phyloP scores from a whole-genome alignment of 2,888 invertebrate species.

The Neoitamus cyanurus region DNA sequence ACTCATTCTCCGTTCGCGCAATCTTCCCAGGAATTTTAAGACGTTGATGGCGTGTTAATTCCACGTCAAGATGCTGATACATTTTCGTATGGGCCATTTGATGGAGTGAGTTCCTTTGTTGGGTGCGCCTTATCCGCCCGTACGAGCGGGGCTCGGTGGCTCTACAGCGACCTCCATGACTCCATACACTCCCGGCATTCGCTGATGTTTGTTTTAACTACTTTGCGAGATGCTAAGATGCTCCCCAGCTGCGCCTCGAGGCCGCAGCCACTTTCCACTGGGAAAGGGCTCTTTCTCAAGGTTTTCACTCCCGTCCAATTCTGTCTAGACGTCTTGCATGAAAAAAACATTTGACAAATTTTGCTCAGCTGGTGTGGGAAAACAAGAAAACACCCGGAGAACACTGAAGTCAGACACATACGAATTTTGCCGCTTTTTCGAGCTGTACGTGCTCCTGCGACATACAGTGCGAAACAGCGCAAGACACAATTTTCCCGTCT shows the following conservation, averaged over 20 bases:
- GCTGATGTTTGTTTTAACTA: constrained; percentile 14
- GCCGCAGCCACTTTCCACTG: not conserved
- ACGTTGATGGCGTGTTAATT: constrained; percentile 27
- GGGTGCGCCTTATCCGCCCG: not conserved
- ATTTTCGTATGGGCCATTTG: constrained; percentile 25
- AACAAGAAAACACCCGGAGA: not conserved
- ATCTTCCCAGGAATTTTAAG: not conserved
- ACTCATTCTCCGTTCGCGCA: not conserved
- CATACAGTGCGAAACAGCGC: not conserved
- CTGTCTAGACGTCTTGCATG: constrained; percentile 32
- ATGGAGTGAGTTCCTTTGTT: not conserved
- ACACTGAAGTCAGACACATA: not conserved
- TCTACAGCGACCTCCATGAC: not conserved
- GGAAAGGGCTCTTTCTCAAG: constrained; percentile 25
- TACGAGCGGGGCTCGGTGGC: not conserved
- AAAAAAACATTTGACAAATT: constrained; percentile 18
- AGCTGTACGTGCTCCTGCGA: not conserved
- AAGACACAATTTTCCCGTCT: not conserved
- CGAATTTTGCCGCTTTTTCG: not conserved
- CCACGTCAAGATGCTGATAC: constrained; percentile 2
- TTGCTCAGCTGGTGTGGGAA: constrained; percentile 5
- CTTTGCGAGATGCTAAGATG: constrained; percentile 14
- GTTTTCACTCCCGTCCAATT: constrained; percentile 11
- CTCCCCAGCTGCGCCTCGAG: constrained; percentile 17
- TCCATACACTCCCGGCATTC: not conserved